These are phyloP conservation scores for Cryptoleucopteryx plumbea DNA, from an alignment of 2,113 vertebrate species.

Conservation along the genomic window DNA sequence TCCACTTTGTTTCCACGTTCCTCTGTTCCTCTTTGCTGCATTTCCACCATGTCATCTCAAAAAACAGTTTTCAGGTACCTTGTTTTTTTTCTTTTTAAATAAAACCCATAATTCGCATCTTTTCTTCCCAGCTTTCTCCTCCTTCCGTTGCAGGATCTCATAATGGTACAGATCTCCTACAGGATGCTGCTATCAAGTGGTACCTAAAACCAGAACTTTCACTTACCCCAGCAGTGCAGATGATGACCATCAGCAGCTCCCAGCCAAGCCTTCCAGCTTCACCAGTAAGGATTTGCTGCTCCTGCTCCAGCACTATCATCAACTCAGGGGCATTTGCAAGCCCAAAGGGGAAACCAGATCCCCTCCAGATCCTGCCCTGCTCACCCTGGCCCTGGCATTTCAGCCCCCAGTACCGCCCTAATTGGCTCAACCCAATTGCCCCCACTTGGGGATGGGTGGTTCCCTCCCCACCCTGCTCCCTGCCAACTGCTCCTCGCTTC, in stretches of 20 bases:
- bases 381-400: background rate
- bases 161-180: fast-evolving
- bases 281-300: fast-evolving
- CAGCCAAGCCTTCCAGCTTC: too few relatives aligned
- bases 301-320: background rate
- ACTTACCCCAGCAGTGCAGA: background rate
- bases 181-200: fast-evolving
- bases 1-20: background rate
- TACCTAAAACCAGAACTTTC: background rate
- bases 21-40: background rate
- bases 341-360: too few relatives aligned
- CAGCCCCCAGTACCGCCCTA: background rate
- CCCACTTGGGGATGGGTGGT: too few relatives aligned
- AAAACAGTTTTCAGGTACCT: too few relatives aligned
- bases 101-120: fast-evolving
- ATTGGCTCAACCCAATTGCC: background rate
- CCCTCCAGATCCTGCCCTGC: background rate
- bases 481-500: too few relatives aligned
- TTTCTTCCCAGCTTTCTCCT: background rate
- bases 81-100: background rate
- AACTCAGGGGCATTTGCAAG: too few relatives aligned
- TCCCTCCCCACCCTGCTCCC: too few relatives aligned
- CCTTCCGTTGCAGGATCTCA: fast-evolving
- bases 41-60: too few relatives aligned
- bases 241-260: fast-evolving